phyloP scores from a whole-genome alignment of 2,113 vertebrate species.

The Geococcyx californianus region DNA sequence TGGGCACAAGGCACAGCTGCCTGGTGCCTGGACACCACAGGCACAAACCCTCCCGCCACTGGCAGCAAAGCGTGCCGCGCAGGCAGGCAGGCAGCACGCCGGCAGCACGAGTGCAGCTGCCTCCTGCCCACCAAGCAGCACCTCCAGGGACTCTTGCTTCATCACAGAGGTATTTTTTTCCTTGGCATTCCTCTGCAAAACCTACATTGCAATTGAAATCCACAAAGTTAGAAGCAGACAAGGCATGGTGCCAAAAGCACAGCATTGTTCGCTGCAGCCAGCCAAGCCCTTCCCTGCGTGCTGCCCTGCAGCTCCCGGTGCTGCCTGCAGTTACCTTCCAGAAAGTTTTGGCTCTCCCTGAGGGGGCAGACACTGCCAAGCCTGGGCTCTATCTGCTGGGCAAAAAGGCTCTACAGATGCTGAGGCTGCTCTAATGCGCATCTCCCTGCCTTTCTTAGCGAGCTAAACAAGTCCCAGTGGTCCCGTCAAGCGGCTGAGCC shows the following conservation, averaged over 20 bases:
- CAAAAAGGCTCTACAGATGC: neutral
- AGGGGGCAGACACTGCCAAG: neutral
- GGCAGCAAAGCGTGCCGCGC: fast-evolving
- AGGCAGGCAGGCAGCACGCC: neutral
- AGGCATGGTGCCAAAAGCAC: fast-evolving
- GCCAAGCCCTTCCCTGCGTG: neutral
- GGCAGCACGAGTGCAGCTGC: fast-evolving
- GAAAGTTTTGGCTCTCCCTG: neutral
- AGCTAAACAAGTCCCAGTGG: fast-evolving
- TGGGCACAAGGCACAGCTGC: neutral
- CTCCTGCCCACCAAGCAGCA: neutral
- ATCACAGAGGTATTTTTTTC: neutral
- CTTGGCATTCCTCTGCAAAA: neutral
- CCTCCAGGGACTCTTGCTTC: fast-evolving
- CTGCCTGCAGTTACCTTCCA: neutral
- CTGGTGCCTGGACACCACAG: neutral
- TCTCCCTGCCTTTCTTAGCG: neutral
- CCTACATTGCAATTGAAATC: fast-evolving
- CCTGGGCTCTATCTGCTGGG: neutral
- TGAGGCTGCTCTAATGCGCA: neutral
- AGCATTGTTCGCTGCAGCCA: neutral
- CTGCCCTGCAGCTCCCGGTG: neutral
- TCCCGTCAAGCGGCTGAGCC: fast-evolving
- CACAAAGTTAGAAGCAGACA: fast-evolving
- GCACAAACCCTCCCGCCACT: fast-evolving